Conservation (phyloP, 2,888 invertebrate genomes). For the Deroplatys truncata region DNA sequence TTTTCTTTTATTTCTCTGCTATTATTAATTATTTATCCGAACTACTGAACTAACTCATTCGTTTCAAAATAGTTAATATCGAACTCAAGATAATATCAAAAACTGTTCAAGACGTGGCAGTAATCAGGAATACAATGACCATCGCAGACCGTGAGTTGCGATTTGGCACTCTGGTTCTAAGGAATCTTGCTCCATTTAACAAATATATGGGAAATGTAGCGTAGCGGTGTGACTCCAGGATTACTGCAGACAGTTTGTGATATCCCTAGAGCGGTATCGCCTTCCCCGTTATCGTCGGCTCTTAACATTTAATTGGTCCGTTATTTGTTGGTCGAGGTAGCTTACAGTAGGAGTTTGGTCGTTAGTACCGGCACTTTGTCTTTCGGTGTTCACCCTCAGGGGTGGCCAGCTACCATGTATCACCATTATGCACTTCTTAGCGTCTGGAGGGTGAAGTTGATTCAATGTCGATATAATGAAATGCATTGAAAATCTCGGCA, state of each 20-base stretch:
- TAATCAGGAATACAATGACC: too few relatives aligned
- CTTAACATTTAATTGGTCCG: constrained; percentile 1
- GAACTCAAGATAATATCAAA: too few relatives aligned
- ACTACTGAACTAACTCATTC: too few relatives aligned
- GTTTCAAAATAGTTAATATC: too few relatives aligned
- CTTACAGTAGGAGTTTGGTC: neutral
- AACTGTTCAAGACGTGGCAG: too few relatives aligned
- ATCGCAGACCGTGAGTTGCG: neutral
- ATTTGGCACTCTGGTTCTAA: neutral
- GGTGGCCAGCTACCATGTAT: neutral
- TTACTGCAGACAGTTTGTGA: neutral
- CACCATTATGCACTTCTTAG: neutral
- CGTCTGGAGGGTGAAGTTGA: too few relatives aligned
- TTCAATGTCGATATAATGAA: too few relatives aligned
- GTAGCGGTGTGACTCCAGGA: neutral
- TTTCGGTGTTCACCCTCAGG: neutral
- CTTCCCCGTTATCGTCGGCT: neutral
- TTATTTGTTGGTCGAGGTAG: neutral
- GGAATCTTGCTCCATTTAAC: neutral
- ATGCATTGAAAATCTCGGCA: too few relatives aligned
- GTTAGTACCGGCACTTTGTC: neutral
- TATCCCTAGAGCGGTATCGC: neutral
- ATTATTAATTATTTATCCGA: too few relatives aligned
- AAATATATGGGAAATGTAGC: neutral
- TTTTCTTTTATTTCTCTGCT: too few relatives aligned